phyloP scores from a whole-genome alignment of 2,113 vertebrate species.

The Ptilorrhoa leucosticta region DNA sequence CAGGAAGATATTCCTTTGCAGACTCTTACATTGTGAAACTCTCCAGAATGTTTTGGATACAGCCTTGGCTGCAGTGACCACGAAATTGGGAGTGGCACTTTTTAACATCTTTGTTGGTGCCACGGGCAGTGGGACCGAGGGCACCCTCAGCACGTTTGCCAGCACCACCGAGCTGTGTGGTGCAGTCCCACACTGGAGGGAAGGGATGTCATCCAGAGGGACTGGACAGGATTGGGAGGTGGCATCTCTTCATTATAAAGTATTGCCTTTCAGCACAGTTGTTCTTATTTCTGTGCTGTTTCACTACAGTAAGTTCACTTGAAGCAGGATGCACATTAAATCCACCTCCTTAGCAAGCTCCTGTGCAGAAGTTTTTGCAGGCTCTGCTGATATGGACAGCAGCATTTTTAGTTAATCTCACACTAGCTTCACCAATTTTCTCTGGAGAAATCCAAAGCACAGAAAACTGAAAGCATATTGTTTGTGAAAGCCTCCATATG shows the following conservation, averaged over 20 bases:
- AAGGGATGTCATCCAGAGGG: not conserved
- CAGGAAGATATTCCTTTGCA: no score
- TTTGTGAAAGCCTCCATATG: slow-evolving; percentile 45
- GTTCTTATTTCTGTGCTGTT: not conserved
- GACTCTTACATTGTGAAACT: not conserved
- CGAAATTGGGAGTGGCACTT: not conserved
- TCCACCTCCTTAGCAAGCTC: not conserved
- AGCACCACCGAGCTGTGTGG: fast-evolving
- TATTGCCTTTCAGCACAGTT: not conserved
- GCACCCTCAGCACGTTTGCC: not conserved
- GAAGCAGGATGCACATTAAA: not conserved
- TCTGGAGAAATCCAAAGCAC: not conserved
- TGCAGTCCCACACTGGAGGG: not conserved
- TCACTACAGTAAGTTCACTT: not conserved
- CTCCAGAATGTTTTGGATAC: not conserved
- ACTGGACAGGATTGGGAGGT: not conserved
- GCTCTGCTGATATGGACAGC: not conserved
- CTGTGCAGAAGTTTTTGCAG: not conserved
- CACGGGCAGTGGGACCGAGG: fast-evolving
- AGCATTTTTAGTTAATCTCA: not conserved
- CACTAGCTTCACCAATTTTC: not conserved
- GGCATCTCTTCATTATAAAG: not conserved
- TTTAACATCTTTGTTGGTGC: not conserved
- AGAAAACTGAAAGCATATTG: slow-evolving; percentile 31
- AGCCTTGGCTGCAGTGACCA: not conserved